phyloP scores from a whole-genome alignment of 2,797 vertebrate species.

The Pagetopsis macropterus region DNA sequence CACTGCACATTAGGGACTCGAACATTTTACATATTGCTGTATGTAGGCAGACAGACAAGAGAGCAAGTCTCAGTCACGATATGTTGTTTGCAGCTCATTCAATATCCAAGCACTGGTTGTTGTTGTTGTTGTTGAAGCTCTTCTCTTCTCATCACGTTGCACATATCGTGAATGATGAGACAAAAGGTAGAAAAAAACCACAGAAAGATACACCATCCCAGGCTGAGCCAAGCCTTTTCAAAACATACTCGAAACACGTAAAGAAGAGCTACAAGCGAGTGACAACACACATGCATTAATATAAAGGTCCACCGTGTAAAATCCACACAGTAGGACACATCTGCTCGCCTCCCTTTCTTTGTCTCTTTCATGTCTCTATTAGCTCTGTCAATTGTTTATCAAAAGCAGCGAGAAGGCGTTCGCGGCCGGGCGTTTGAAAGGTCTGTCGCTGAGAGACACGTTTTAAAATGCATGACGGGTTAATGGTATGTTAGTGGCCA shows the following conservation, averaged over 20 bases:
- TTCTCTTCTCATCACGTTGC: slow-evolving; percentile 57
- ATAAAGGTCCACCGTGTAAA: slow-evolving; percentile 57
- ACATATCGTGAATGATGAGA: slow-evolving; percentile 60
- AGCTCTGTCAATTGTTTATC: slow-evolving; percentile 86
- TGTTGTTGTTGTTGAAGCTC: slow-evolving; percentile 39
- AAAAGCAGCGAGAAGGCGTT: slow-evolving; percentile 75
- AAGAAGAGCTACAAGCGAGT: slow-evolving; percentile 12
- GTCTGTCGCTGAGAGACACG: slow-evolving; percentile 59
- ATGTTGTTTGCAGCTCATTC: slow-evolving; percentile 45
- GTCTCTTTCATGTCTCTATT: slow-evolving; percentile 82
- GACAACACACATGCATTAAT: slow-evolving; percentile 43
- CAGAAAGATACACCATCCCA: slow-evolving; percentile 42
- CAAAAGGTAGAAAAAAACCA: slow-evolving; percentile 58
- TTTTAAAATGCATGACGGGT: slow-evolving; percentile 86
- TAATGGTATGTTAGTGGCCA: slow-evolving; percentile 86
- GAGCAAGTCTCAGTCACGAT: slow-evolving; percentile 36
- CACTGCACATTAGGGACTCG: not conserved
- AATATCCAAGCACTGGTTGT: slow-evolving; percentile 37
- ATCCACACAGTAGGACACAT: slow-evolving; percentile 43
- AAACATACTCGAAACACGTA: slow-evolving; percentile 59
- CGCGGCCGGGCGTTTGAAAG: slow-evolving; percentile 77
- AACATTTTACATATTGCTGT: not conserved
- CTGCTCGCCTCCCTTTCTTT: slow-evolving; percentile 24
- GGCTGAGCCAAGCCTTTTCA: slow-evolving; percentile 33
- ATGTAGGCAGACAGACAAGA: slow-evolving; percentile 13